phyloP scores from a whole-genome alignment of 2,113 vertebrate genomes.

The Cyphomyrus discorhynchus region DNA sequence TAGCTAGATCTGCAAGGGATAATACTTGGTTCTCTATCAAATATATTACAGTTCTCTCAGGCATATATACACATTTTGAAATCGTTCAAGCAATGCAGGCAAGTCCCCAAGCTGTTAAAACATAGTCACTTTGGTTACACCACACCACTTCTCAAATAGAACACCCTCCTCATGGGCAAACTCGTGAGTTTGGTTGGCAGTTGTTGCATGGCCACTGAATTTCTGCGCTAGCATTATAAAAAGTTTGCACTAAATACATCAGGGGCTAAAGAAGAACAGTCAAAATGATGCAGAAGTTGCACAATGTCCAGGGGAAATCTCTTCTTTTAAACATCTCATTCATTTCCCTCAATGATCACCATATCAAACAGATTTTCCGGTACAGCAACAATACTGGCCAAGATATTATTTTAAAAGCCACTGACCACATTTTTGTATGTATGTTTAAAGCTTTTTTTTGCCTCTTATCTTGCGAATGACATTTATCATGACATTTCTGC shows the following conservation, averaged over 20 bases:
- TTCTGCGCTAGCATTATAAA: background rate
- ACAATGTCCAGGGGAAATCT: background rate
- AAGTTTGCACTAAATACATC: background rate
- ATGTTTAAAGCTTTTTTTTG: slow-evolving; percentile 2
- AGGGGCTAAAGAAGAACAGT: background rate
- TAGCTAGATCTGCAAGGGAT: background rate
- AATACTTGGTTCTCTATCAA: background rate
- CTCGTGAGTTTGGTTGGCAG: background rate
- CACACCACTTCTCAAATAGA: background rate
- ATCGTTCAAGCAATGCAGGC: background rate
- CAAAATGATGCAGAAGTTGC: background rate
- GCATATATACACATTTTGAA: background rate
- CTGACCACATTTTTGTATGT: background rate
- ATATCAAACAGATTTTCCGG: background rate
- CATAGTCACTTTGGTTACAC: background rate
- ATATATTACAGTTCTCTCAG: background rate
- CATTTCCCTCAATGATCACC: background rate
- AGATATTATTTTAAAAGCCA: slow-evolving; percentile 11
- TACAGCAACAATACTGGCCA: background rate
- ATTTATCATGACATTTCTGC: slow-evolving; percentile 18
- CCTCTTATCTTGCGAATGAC: slow-evolving; percentile 16
- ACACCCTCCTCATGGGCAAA: background rate
- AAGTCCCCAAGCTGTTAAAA: background rate
- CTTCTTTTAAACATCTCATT: background rate
- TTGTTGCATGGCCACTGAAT: background rate